phyloP scores from a whole-genome alignment of 2,797 vertebrate species.

The Anolis apletophallus region DNA sequence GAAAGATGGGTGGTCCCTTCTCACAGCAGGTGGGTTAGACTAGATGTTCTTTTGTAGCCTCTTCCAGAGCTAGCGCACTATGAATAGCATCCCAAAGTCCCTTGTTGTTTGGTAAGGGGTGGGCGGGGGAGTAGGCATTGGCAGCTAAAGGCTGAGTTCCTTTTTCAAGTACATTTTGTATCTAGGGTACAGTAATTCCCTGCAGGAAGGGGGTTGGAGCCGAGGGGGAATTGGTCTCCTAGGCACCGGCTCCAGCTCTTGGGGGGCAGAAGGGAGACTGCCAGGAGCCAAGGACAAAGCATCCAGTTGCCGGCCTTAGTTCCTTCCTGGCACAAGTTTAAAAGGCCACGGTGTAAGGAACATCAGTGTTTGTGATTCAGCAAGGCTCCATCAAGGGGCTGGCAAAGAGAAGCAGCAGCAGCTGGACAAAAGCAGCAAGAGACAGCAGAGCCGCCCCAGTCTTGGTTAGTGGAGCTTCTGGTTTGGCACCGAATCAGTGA shows the following conservation, averaged over 20 bases:
- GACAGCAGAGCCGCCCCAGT: constrained; percentile 7
- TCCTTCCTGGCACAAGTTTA: constrained; percentile 74
- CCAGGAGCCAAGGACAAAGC: constrained; percentile 84
- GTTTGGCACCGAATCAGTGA: neutral
- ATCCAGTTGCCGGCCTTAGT: constrained; percentile 81
- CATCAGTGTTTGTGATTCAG: constrained; percentile 71
- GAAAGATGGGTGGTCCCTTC: constrained; percentile 6
- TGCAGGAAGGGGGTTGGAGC: neutral
- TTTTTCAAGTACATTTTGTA: constrained; percentile 23
- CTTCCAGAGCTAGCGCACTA: constrained; percentile 7
- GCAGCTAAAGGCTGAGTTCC: constrained; percentile 9
- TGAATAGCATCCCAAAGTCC: constrained; percentile 1
- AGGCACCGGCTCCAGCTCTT: constrained; percentile 72
- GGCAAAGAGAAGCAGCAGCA: constrained; percentile 76
- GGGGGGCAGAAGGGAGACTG: constrained; percentile 76
- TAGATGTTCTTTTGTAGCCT: neutral
- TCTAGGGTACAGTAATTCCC: constrained; percentile 7
- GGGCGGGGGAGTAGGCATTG: neutral
- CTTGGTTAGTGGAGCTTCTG: neutral
- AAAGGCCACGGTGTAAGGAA: constrained; percentile 72
- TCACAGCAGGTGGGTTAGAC: constrained; percentile 6
- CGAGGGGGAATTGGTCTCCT: constrained; percentile 24
- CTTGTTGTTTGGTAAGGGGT: neutral
- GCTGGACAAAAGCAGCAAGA: constrained; percentile 61
- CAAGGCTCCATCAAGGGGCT: constrained; percentile 74